Evolutionary conservation across 2,797 vertebrate genomes (phyloP).

Genomic region (Rhynchonycteris naso): DNA sequence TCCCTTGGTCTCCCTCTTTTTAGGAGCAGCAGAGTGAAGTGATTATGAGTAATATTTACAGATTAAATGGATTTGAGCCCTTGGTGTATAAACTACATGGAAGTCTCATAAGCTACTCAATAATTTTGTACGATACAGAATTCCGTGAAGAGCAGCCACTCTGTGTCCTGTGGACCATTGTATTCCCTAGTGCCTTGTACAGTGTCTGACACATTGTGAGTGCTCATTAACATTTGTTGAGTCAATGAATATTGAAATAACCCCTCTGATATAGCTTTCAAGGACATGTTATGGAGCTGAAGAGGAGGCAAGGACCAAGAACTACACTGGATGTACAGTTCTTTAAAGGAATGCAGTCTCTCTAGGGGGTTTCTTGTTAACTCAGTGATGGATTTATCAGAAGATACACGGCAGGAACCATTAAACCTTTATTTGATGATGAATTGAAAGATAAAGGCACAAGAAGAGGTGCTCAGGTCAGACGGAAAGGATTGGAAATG

Average conservation of each 20-base stretch:
- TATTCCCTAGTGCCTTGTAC: not conserved
- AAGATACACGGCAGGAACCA: not conserved
- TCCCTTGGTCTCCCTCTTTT: not conserved
- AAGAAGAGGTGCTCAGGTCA: not conserved
- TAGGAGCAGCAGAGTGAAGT: not conserved
- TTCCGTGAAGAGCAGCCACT: not conserved
- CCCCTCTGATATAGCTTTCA: not conserved
- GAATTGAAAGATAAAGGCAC: slow-evolving; percentile 35
- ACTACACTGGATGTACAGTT: not conserved
- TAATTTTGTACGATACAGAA: not conserved
- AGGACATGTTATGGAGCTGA: not conserved
- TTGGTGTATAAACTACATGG: not conserved
- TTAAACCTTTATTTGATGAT: not conserved
- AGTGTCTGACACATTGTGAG: not conserved
- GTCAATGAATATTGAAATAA: not conserved
- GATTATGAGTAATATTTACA: slow-evolving; percentile 27
- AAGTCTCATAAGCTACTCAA: not conserved
- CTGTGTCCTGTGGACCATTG: not conserved
- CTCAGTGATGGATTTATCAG: slow-evolving; percentile 7
- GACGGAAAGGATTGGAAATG: not conserved
- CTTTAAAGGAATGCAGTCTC: not conserved
- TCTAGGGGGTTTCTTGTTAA: not conserved
- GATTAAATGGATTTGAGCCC: not conserved
- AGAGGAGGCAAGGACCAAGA: not conserved
- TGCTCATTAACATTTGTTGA: not conserved